Conservation (phyloP, 2,113 vertebrate species). For the Rhea pennata region DNA sequence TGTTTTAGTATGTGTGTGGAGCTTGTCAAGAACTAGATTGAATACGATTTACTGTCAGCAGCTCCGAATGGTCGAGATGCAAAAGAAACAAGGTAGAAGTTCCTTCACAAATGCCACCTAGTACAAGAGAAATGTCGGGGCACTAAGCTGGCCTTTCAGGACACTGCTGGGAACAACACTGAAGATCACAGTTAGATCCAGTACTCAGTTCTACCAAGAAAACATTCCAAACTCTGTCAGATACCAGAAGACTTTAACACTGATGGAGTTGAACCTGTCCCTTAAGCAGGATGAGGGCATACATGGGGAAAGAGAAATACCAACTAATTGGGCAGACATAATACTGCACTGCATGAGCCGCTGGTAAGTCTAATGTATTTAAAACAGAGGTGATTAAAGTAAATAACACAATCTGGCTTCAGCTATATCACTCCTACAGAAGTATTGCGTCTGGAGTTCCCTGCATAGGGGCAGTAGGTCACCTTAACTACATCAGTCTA, state of each 20-base stretch:
- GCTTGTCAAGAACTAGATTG: neutral
- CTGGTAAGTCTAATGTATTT: neutral
- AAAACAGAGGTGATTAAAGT: neutral
- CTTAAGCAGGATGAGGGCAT: neutral
- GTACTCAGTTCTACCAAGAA: neutral
- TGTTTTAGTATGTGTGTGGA: fast-evolving
- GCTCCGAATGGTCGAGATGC: neutral
- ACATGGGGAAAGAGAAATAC: fast-evolving
- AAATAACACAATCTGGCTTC: neutral
- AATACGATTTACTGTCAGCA: neutral
- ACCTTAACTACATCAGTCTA: neutral
- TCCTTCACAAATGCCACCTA: conserved; percentile 1
- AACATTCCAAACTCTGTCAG: neutral
- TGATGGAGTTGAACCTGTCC: neutral
- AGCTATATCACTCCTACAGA: neutral
- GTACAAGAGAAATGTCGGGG: neutral
- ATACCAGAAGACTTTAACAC: neutral
- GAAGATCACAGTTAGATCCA: neutral
- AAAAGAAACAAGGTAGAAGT: neutral
- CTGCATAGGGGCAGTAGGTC: neutral
- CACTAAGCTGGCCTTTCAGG: neutral
- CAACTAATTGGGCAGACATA: neutral
- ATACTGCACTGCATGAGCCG: fast-evolving
- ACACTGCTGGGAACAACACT: neutral
- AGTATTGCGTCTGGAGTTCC: neutral